Evolutionary conservation across 1,140 invertebrate genomes (phyloP), one percentile per base, ranked within the genome.

Genomic region (Caerostris darwini): DNA sequence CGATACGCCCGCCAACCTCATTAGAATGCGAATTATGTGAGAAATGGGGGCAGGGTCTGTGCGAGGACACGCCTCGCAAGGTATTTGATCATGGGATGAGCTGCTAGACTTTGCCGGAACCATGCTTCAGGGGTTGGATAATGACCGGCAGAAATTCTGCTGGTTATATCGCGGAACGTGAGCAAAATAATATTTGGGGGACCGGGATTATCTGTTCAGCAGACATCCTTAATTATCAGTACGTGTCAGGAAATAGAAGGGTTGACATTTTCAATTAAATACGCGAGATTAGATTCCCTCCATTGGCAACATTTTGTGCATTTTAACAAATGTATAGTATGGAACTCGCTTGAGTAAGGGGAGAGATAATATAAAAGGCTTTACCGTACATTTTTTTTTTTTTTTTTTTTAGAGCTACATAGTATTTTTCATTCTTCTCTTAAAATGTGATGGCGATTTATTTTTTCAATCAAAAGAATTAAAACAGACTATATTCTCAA

Each of bases 11-110:
- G 17, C 50, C 10, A 50, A 7, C 14, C 87, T 89, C 87, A 89
- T 89, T 89, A 89, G 87, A 89, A 89, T 69, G 87, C 85, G 87
- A 89, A 89, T 89, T 89, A 89, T 89, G 87, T 89, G 87, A 56
- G 64, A 89, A 67, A 67, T 53, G 59, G 87, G 87, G 87, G 87
- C 50, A 61, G 50, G 87, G 87, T 59, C 87, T 61, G 50, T n/a
- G 14, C 4, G 34, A 67, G 64, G 57, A 61, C 87, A 59, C 87
- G 57, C 87, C 87, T 61, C 14, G 10, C 34, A 77, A 77, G 71
- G 71, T 77, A 77, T 77, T 77, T 77, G 71, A 50, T 77, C 71
- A 34, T 77, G 10, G 34, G 71, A 77, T 77, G 34, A 77, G 34
- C 71, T 50, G 34, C 34, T 34, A 34, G 3, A 77, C 50, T 77